Conservation (phyloP, 2,888 invertebrate species). For the Ditula angustiorana region DNA sequence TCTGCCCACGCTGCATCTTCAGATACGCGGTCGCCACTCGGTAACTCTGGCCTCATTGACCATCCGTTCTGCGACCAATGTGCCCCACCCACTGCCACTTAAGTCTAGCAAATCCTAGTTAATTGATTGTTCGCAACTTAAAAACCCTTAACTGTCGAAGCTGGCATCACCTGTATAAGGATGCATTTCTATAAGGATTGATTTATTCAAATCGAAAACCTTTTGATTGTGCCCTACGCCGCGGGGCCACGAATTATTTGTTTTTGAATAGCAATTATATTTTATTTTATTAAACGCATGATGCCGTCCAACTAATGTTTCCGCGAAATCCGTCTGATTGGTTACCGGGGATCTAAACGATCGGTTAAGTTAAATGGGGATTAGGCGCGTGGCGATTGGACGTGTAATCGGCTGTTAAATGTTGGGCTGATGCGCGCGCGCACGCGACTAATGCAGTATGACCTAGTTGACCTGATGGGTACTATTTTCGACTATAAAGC, state of each 20-base stretch:
- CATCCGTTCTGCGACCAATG: too few species aligned
- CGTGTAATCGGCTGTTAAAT: not conserved
- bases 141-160: not conserved
- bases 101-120: too few species aligned
- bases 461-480: not conserved
- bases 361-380: constrained; percentile 27
- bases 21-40: too few species aligned
- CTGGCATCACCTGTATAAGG: constrained; percentile 62
- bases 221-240: constrained; percentile 77
- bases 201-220: constrained; percentile 84
- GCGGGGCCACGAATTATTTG: constrained; percentile 79
- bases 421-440: not conserved
- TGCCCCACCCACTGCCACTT: too few species aligned
- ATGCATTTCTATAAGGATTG: constrained; percentile 83
- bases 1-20: too few species aligned
- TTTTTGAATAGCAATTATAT: constrained; percentile 85
- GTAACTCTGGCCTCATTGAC: too few species aligned
- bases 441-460: constrained; percentile 8
- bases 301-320: constrained; percentile 70
- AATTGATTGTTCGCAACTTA: too few species aligned
- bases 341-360: constrained; percentile 51
- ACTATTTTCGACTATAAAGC: not conserved
- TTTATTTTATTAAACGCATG: constrained; percentile 82
- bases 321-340: constrained; percentile 75
- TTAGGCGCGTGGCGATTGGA: constrained; percentile 28